These are phyloP conservation scores for Volucella bombylans DNA, from an alignment of 2,888 invertebrate species.

Conservation along the genomic window DNA sequence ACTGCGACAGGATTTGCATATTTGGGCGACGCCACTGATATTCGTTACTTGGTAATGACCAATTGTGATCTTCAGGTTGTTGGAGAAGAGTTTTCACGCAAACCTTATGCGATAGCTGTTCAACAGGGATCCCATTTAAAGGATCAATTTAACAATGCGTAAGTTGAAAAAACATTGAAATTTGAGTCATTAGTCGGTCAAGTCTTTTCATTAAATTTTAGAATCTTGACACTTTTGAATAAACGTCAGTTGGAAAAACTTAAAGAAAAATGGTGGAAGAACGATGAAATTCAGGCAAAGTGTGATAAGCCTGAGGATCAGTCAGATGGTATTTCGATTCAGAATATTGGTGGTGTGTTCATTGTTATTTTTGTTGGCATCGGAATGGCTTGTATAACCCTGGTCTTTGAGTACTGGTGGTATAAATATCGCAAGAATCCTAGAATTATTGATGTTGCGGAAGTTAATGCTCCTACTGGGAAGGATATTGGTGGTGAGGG, in stretches of 20 bases:
- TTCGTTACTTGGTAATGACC: constrained; percentile 84
- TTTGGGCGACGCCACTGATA: constrained; percentile 96
- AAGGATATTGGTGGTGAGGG: constrained; percentile 77
- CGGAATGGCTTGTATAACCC: constrained; percentile 93
- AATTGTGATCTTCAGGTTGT: constrained; percentile 91
- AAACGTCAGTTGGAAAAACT: constrained; percentile 95
- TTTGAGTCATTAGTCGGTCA: neutral
- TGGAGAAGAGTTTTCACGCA: constrained; percentile 98
- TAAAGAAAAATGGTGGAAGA: constrained; percentile 98
- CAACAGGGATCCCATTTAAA: constrained; percentile 97
- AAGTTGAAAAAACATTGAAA: constrained; percentile 82
- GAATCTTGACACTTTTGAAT: constrained; percentile 96
- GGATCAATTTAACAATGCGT: constrained; percentile 97
- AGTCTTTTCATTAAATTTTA: constrained; percentile 79
- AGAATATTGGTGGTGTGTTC: constrained; percentile 98
- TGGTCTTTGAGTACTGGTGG: constrained; percentile 97
- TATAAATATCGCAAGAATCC: constrained; percentile 89
- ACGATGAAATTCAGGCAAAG: constrained; percentile 89
- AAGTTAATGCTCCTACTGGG: constrained; percentile 79
- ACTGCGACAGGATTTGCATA: constrained; percentile 95
- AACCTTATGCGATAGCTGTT: constrained; percentile 98
- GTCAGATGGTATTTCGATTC: constrained; percentile 97
- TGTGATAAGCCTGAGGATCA: constrained; percentile 96
- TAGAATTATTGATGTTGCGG: constrained; percentile 85
- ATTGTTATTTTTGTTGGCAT: constrained; percentile 98